Evolutionary conservation across 2,113 vertebrate species (phyloP), one percentile per base, ranked within the genome.

Genomic region (Danio rerio): DNA sequence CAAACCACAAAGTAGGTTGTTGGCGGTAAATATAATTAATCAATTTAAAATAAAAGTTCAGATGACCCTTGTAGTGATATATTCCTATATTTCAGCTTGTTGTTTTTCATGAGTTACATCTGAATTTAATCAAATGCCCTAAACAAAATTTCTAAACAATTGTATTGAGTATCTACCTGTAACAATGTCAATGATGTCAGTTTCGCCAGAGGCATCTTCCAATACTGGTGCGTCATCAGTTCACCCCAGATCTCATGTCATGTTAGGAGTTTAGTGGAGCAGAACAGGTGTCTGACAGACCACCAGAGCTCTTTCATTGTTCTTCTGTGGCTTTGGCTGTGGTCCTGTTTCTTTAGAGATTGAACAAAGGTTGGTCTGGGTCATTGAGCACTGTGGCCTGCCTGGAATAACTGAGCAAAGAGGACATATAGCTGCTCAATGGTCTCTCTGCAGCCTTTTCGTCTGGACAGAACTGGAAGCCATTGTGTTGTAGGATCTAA

Each of bases 281-380:
- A 43, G 72, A 75, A 77, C 85, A 85, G 86, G 81, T 81, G 85
- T 85, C 56, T 76, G 75, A 31, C 53, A 84, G 87, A 88, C 84
- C 84, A 87, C 84, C 82, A 74, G 1, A 18, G 59, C 70, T 18
- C 55, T 82, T 31, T 63, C 52, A 81, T 87, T 89, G 86, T 89
- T 62, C 76, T 58, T 47, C 49, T 69, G 76, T 69, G 83, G 76
- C 31, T 74, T 78, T 72, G 68, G 80, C 73, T 49, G 2, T 53
- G 61, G 68, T 66, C 71, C 49, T 40, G 58, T 81, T 74, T 73
- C 42, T 81, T 84, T 78, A 72, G 55, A 72, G 59, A 47, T 80
- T 77, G 66, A 68, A 16, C 63, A 55, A 66, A 72, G 83, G 82
- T 83, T 81, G 81, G 80, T 56, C 15, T 16, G 82, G 87, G 85